These are phyloP conservation scores for Scaptodrosophila latifasciaeformis DNA, from an alignment of 2,888 invertebrate genomes.

Conservation along the genomic window DNA sequence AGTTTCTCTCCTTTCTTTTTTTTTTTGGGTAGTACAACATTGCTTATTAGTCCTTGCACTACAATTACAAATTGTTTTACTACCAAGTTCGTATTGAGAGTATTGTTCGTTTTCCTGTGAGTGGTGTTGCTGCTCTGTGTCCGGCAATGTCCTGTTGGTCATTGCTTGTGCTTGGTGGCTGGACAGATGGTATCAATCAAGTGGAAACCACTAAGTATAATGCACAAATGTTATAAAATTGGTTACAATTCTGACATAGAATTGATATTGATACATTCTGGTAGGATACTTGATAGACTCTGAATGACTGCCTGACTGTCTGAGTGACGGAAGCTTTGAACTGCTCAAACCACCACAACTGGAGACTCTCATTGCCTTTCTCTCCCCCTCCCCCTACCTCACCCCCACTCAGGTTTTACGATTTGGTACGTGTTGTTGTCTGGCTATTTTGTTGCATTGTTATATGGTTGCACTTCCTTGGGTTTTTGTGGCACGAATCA, in stretches of 20 bases:
- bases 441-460: conserved; percentile 62
- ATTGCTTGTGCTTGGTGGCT: conserved; percentile 2
- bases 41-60: conserved; percentile 15
- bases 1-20: no score
- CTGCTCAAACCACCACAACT: no score
- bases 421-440: conserved; percentile 61
- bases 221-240: conserved; percentile 37
- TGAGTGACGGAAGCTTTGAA: no score
- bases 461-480: conserved; percentile 64
- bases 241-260: neutral
- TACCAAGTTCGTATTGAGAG: conserved; percentile 38
- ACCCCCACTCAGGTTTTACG: conserved; percentile 18
- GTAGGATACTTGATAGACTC: no score
- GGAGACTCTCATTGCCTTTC: no score
- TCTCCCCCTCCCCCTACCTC: neutral
- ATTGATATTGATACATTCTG: no score
- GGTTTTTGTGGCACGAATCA: conserved; percentile 71
- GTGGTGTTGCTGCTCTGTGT: no score
- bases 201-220: conserved; percentile 63
- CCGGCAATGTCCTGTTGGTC: neutral
- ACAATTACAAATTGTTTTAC: conserved; percentile 51
- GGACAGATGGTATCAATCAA: conserved; percentile 65
- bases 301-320: no score
- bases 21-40: conserved; percentile 5
- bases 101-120: no score